Conservation (phyloP, 2,888 invertebrate genomes). For the Calameuta pallipes region DNA sequence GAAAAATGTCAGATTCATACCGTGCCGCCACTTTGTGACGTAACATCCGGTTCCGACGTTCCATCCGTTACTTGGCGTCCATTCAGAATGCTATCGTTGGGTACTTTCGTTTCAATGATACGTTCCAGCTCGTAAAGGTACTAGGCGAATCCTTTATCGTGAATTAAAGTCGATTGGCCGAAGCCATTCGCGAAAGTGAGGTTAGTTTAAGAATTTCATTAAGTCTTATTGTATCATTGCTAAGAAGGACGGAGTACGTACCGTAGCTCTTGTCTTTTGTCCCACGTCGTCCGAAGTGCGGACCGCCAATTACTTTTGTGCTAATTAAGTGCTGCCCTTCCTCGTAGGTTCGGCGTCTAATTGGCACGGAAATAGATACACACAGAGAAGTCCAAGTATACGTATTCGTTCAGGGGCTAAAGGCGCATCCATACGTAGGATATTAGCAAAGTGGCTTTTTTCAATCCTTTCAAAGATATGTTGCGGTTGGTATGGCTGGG, state of each 20-base stretch:
- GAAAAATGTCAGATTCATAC: not conserved
- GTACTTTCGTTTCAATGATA: not conserved
- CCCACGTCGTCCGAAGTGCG: not conserved
- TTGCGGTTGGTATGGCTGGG: not conserved
- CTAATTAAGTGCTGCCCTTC: conserved; percentile 48
- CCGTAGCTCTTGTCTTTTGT: not conserved
- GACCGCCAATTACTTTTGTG: conserved; percentile 43
- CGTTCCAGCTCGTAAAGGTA: not conserved
- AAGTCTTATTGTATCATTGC: not conserved
- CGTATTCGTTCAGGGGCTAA: not conserved
- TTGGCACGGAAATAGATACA: conserved; percentile 10
- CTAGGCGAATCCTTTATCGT: not conserved
- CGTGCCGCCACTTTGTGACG: not conserved
- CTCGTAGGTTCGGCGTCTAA: not conserved
- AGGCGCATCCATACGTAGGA: not conserved
- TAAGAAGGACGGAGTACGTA: not conserved
- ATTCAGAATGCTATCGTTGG: not conserved
- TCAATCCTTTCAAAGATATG: not conserved
- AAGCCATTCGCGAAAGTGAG: not conserved
- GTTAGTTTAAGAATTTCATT: not conserved
- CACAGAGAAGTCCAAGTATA: conserved; percentile 15
- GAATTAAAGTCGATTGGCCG: not conserved
- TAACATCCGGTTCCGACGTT: not conserved
- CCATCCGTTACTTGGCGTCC: not conserved
- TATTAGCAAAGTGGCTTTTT: not conserved